Percentiles rank a stretch among this genome's conserved stretches.
phyloP scores from a whole-genome alignment of 2,113 vertebrate species.

The Girardinichthys multiradiatus region DNA sequence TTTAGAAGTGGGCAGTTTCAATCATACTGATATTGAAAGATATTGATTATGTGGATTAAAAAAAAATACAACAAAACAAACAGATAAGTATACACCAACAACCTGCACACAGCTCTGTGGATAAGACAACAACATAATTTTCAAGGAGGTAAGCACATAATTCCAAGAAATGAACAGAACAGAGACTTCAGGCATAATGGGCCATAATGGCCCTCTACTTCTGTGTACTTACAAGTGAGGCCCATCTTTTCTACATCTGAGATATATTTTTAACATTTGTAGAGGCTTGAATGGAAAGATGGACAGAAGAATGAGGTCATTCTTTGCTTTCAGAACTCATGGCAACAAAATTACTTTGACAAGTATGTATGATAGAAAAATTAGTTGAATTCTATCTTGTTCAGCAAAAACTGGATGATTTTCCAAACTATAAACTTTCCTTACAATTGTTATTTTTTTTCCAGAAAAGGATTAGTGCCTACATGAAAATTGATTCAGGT shows the following conservation, averaged over 20 bases:
- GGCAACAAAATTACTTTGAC: not conserved
- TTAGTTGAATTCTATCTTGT: not conserved
- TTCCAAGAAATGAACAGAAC: constrained; percentile 18
- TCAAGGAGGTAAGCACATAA: constrained; percentile 24
- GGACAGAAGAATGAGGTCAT: not conserved
- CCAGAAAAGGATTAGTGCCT: too few relatives aligned
- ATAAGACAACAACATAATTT: constrained; percentile 21
- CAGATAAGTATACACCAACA: constrained; percentile 9
- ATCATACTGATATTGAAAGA: not conserved
- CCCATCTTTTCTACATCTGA: not conserved
- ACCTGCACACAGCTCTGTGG: too few relatives aligned
- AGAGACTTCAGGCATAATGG: constrained; percentile 4
- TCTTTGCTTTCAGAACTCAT: not conserved
- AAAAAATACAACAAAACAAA: too few relatives aligned
- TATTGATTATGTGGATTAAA: not conserved
- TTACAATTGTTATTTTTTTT: too few relatives aligned
- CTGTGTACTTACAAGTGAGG: not conserved
- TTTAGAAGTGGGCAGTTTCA: not conserved
- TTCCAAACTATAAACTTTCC: not conserved
- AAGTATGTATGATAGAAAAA: not conserved
- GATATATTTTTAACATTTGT: not conserved
- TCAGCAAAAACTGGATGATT: not conserved
- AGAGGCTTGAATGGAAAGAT: not conserved
- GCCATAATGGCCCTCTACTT: constrained; percentile 7
- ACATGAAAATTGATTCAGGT: too few relatives aligned